A percentile compares a stretch with the other conserved stretches of the same genome.
Evolutionary conservation across 2,113 vertebrate genomes (phyloP).

Genomic region (Nymphicus hollandicus): DNA sequence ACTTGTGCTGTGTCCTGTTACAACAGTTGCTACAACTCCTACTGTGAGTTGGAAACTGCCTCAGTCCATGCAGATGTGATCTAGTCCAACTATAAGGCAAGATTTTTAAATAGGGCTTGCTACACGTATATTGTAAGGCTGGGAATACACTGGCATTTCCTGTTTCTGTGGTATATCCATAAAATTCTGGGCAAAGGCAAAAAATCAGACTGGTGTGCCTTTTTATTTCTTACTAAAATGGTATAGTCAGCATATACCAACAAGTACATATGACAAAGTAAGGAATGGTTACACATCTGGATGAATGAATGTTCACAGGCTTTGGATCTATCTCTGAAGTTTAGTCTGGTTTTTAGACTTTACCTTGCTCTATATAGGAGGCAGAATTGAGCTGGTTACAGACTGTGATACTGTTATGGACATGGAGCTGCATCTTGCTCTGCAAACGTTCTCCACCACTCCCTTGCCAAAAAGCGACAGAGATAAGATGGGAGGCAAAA

Average conservation of each 20-base stretch:
- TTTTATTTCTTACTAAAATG: not conserved
- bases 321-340: not conserved
- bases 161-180: not conserved
- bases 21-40: not conserved
- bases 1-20: not conserved
- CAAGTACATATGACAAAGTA: not conserved
- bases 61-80: not conserved
- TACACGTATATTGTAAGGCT: not conserved
- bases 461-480: accelerated
- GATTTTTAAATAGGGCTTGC: not conserved
- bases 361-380: not conserved
- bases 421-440: not conserved
- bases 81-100: not conserved
- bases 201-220: not conserved
- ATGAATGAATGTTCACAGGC: not conserved
- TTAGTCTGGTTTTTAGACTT: not conserved
- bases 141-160: not conserved
- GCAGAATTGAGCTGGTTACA: accelerated
- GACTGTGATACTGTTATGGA: not conserved
- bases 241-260: too few relatives aligned
- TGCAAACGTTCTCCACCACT: accelerated
- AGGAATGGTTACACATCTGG: not conserved
- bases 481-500: not conserved
- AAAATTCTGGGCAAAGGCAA: not conserved
- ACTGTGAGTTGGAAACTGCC: not conserved